A percentile compares a stretch with the other conserved stretches of the same genome.
phyloP scores from a whole-genome alignment of 1,140 invertebrate genomes.

The Copidosoma floridanum region DNA sequence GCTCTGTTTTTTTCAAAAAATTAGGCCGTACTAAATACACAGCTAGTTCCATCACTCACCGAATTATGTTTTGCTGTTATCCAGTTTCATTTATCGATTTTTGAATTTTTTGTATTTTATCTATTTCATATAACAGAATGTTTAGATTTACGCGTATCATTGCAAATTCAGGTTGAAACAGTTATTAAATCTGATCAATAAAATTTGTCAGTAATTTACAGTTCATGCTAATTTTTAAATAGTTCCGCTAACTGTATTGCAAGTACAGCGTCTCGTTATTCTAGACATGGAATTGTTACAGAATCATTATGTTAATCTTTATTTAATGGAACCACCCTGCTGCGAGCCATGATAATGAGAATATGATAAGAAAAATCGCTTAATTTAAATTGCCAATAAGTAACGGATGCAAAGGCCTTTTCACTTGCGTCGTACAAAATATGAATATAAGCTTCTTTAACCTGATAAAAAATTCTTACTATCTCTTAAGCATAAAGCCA shows the following conservation, averaged over 20 bases:
- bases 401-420: not conserved
- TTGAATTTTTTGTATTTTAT: constrained; percentile 40
- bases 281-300: constrained; percentile 36
- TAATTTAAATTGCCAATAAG: not conserved
- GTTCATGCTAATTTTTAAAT: constrained; percentile 31
- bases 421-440: not conserved
- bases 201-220: not conserved
- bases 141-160: constrained; percentile 35
- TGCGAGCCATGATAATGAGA: not conserved
- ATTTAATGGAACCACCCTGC: not conserved
- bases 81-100: constrained; percentile 31
- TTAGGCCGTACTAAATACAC: constrained; percentile 5
- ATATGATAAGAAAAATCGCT: not conserved
- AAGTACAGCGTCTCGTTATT: constrained; percentile 43
- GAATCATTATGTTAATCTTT: too few species aligned
- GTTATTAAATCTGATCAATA: constrained; percentile 43
- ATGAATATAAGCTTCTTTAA: not conserved
- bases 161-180: constrained; percentile 38
- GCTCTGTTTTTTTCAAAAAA: too few species aligned
- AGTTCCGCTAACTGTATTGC: constrained; percentile 33
- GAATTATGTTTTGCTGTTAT: constrained; percentile 33
- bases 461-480: not conserved
- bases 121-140: constrained; percentile 48
- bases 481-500: not conserved
- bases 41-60: constrained; percentile 32